Conservation (phyloP, 1,140 invertebrate species). For the Meloidogyne floridensis region DNA sequence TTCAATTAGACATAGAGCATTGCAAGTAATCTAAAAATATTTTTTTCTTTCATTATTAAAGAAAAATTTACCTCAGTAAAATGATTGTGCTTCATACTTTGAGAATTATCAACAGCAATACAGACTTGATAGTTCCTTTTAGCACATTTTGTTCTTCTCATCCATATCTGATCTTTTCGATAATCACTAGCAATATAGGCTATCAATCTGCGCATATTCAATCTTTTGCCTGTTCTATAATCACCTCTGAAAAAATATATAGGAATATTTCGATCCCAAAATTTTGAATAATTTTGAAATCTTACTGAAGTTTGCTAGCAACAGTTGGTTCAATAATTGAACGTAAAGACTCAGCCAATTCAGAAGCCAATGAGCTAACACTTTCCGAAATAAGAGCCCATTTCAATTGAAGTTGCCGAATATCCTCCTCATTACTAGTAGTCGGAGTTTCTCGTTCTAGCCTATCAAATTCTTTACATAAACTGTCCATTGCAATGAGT, state of each 20-base stretch:
- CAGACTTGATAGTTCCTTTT: conserved; percentile 95
- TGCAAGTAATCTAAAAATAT: conserved; percentile 78
- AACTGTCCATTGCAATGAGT: neutral
- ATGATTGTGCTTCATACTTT: conserved; percentile 83
- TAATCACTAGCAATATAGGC: conserved; percentile 98
- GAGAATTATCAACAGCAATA: conserved; percentile 94
- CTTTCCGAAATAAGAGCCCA: conserved; percentile 71
- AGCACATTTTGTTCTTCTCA: conserved; percentile 88
- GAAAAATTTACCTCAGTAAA: conserved; percentile 74
- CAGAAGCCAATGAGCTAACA: conserved; percentile 77
- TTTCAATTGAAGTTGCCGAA: conserved; percentile 32
- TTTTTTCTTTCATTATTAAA: neutral
- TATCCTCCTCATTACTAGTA: neutral
- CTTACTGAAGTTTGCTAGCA: conserved; percentile 78
- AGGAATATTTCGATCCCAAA: conserved; percentile 13
- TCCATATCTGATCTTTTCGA: conserved; percentile 98
- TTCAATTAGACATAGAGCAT: conserved; percentile 87
- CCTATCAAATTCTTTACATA: conserved; percentile 21
- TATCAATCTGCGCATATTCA: conserved; percentile 96
- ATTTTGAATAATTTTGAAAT: conserved; percentile 11
- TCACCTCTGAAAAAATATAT: conserved; percentile 74
- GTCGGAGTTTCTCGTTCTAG: neutral
- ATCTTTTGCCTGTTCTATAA: conserved; percentile 89
- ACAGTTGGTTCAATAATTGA: conserved; percentile 91
- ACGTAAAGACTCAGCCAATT: conserved; percentile 88